phyloP scores from a whole-genome alignment of 2,797 vertebrate species.

The Rhynchotus rufescens region DNA sequence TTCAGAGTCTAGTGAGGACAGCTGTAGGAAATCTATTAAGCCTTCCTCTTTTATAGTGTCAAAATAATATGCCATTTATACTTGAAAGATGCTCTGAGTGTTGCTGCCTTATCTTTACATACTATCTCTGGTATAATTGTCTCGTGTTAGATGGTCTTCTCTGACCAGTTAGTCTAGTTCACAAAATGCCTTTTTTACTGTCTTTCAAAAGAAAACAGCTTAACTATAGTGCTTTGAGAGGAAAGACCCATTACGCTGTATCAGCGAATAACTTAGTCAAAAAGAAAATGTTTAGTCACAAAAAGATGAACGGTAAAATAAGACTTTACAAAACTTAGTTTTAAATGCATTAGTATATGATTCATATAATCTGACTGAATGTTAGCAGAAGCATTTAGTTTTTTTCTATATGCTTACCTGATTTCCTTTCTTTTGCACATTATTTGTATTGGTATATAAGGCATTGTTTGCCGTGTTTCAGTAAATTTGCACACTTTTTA shows the following conservation, averaged over 20 bases:
- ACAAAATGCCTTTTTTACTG: neutral
- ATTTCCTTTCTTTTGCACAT: neutral
- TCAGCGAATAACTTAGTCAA: neutral
- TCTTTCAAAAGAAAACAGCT: neutral
- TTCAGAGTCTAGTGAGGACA: neutral
- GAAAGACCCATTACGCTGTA: neutral
- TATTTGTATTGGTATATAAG: neutral
- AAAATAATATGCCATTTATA: neutral
- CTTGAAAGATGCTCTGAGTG: neutral
- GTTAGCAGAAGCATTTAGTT: neutral
- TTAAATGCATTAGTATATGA: neutral
- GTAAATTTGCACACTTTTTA: neutral
- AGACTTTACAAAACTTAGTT: neutral
- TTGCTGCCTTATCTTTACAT: slow-evolving; percentile 4
- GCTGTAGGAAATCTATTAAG: neutral
- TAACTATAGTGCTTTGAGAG: neutral
- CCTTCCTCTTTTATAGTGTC: neutral
- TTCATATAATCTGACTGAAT: neutral
- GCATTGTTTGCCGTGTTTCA: neutral
- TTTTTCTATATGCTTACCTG: neutral
- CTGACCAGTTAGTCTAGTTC: neutral
- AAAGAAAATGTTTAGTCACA: neutral
- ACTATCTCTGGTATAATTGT: neutral
- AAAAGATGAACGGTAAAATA: neutral
- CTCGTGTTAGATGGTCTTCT: neutral